phyloP scores from a whole-genome alignment of 35 echinoderm and acorn worm genomes.

The Apostichopus parvimensis region DNA sequence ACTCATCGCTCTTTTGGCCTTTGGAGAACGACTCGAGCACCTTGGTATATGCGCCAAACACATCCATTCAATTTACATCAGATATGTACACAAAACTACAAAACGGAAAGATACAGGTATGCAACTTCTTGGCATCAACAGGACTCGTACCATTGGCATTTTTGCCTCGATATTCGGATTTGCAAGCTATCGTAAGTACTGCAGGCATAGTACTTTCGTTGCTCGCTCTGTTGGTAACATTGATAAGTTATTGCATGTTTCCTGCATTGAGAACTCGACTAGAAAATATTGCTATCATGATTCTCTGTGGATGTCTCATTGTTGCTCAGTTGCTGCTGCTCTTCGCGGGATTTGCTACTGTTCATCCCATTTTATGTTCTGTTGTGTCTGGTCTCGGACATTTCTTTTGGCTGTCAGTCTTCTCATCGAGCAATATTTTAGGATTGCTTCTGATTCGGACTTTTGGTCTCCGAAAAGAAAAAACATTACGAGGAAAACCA shows the following conservation, averaged over 20 bases:
- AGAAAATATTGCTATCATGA: neutral
- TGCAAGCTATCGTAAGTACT: slow-evolving; percentile 8
- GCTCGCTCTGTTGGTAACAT: neutral
- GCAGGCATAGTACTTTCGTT: slow-evolving; percentile 3
- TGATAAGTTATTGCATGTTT: slow-evolving; percentile 12
- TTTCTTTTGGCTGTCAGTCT: slow-evolving; percentile 18
- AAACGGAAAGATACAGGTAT: slow-evolving; percentile 31
- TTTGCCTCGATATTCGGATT: slow-evolving; percentile 9
- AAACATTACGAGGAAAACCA: slow-evolving; percentile 3
- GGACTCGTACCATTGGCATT: neutral
- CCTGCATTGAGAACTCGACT: neutral
- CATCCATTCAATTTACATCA: neutral
- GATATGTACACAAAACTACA: slow-evolving; percentile 8
- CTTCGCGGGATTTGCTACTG: neutral
- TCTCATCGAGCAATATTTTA: neutral
- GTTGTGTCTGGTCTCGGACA: neutral
- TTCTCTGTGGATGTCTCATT: neutral
- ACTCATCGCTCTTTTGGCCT: neutral
- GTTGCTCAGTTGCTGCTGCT: neutral
- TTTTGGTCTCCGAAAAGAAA: neutral
- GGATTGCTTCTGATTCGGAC: neutral
- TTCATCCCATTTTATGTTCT: neutral
- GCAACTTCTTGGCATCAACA: neutral
- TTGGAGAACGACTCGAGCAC: neutral
- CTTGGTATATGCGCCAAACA: neutral